Conservation (phyloP, 2,113 vertebrate genomes). For the Acrocephalus arundinaceus region DNA sequence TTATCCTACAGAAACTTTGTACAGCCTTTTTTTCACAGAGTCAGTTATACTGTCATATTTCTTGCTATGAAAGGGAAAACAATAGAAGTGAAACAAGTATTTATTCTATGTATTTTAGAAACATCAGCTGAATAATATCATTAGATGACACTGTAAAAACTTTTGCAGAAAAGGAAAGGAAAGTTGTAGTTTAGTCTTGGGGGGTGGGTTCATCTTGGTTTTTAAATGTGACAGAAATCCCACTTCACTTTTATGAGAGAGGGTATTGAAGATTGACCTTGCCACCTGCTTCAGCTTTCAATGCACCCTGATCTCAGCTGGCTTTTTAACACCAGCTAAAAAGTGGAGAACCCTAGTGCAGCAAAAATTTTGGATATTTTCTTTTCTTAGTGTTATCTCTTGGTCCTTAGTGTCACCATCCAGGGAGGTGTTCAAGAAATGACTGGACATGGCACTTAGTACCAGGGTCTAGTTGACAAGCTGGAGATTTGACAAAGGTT, state of each 20-base stretch:
- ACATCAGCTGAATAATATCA: background rate
- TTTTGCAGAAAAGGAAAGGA: background rate
- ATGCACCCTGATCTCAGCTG: background rate
- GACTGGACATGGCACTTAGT: background rate
- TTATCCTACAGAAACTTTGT: background rate
- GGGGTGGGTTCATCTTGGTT: accelerated
- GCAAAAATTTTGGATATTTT: background rate
- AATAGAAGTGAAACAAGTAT: background rate
- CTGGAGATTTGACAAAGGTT: background rate
- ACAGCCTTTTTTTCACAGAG: background rate
- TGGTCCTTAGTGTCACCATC: background rate
- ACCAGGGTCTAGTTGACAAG: background rate
- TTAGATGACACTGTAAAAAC: background rate
- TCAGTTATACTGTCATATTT: background rate
- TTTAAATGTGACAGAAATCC: background rate
- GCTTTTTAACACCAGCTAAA: background rate
- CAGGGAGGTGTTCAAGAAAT: background rate
- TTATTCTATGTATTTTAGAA: background rate
- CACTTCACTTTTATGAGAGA: background rate
- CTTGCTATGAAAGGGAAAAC: background rate
- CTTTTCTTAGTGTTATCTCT: background rate
- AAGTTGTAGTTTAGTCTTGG: background rate
- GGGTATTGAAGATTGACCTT: background rate
- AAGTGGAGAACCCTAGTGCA: background rate
- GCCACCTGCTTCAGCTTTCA: background rate